Base-by-base conservation (phyloP, 2,113 vertebrate genomes). In the Synchiropus splendidus region DNA sequence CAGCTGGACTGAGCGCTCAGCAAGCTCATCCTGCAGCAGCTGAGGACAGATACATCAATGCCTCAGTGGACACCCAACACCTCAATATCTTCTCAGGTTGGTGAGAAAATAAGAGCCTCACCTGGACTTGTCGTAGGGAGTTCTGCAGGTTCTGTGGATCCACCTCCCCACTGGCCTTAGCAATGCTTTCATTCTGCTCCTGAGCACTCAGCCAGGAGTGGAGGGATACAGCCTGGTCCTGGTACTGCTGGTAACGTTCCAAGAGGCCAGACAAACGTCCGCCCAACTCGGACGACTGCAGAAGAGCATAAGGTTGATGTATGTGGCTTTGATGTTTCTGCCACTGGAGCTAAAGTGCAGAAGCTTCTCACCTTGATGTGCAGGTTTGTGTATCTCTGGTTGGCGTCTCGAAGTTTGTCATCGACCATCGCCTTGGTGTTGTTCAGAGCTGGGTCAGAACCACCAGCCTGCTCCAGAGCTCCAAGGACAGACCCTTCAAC, bases 211-310 rank as follows among this genome's bases (percentile, higher is more conserved):
- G 84, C 94, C 94, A 99, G 0, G 72, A 76, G 65, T 84, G 70
- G 17, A 97, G 80, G 18, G 85, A 87, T 47, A 89, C 79, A 0
- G 85, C 79, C 14, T 88, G 86, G 31, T 88, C 92, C 81, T 93
- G 91, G 77, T 95, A 96, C 64, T 93, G 90, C 75, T 91, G 90
- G 80, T 89, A 95, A 45, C 84, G 81, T 50, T 90, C 87, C 74
- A 95, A 59, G 17, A 97, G 60, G 51, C 80, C 73, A 12, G 69
- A 87, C 59, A 99, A 73, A 51, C 89, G 90, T 36, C 83, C 74
- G 2, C 92, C 91, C 41, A 97, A 72, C 41, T 82, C 87, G 34
- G 83, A 74, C 13, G 94, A 94, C 95, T 99, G 73, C 21, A 53
- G 13, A 16, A 1, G 18, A 11, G 18, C 6, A 37, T 12, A 12